Percentiles rank a stretch among this genome's conserved stretches.
These are phyloP conservation scores for Rousettus leschenaultii DNA, from an alignment of 2,113 vertebrate genomes.

Conservation along the genomic window DNA sequence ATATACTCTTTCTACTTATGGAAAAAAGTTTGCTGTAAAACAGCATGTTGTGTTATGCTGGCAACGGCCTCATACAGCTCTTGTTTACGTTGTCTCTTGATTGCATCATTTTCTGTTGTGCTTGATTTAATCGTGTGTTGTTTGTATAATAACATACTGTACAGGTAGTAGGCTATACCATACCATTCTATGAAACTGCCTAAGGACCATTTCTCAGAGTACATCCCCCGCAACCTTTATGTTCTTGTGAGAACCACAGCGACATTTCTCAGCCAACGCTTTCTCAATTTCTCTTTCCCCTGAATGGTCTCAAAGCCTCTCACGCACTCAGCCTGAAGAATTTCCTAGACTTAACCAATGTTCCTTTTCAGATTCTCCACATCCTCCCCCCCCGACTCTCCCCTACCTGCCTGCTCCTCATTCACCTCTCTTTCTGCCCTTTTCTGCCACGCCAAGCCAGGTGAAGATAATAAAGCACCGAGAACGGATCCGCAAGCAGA, in stretches of 20 bases:
- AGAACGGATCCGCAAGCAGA: not conserved
- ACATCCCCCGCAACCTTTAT: not conserved
- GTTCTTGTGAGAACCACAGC: not conserved
- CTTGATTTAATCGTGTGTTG: not conserved
- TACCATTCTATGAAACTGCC: too few species aligned
- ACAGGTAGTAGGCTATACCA: not conserved
- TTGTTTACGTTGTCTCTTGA: not conserved
- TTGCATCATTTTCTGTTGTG: not conserved
- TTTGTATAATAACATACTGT: not conserved
- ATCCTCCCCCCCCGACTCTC: not conserved
- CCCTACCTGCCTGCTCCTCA: not conserved
- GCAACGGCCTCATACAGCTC: not conserved
- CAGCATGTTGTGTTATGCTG: not conserved
- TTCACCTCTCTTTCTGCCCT: not conserved
- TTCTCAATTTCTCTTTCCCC: too few species aligned
- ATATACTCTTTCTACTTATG: not conserved
- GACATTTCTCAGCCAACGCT: not conserved
- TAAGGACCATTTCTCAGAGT: too few species aligned
- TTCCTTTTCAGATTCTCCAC: not conserved
- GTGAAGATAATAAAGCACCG: too few species aligned
- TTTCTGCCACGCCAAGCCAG: not conserved
- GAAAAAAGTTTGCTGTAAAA: not conserved
- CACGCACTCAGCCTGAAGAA: not conserved
- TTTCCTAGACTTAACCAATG: not conserved
- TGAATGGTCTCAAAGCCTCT: not conserved